These are phyloP conservation scores for Strongylocentrotus purpuratus DNA, from an alignment of 35 echinoderm and acorn worm genomes.

Conservation along the genomic window DNA sequence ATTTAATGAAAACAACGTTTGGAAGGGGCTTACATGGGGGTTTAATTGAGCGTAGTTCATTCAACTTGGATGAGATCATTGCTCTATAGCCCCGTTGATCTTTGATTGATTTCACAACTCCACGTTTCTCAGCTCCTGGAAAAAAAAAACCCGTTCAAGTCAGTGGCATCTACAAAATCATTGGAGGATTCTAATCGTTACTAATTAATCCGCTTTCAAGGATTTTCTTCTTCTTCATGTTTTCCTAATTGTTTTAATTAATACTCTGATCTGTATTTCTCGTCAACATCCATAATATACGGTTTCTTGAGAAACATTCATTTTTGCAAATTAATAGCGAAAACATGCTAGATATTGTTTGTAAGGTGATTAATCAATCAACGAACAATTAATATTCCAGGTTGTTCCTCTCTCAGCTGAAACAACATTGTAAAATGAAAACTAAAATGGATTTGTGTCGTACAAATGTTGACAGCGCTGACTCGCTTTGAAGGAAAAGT, in stretches of 20 bases:
- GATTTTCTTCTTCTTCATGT: too few relatives aligned
- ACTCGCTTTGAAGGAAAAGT: background rate
- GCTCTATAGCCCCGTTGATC: background rate
- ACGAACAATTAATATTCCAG: too few relatives aligned
- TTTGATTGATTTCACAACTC: background rate
- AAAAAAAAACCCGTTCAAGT: background rate
- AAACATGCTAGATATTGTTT: too few relatives aligned
- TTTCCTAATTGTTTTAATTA: too few relatives aligned
- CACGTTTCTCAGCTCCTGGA: background rate
- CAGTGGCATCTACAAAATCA: background rate
- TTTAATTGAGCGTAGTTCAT: conserved; percentile 4
- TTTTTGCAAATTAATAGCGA: too few relatives aligned
- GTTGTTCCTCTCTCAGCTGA: too few relatives aligned
- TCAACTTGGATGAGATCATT: background rate
- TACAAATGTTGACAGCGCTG: background rate
- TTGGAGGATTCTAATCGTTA: background rate
- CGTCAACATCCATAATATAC: too few relatives aligned
- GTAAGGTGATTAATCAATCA: too few relatives aligned
- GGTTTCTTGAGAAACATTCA: too few relatives aligned
- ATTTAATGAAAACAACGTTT: conserved; percentile 14
- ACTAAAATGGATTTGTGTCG: background rate
- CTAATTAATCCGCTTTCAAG: background rate
- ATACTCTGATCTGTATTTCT: too few relatives aligned
- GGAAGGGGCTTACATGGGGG: background rate
- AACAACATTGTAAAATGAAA: background rate